Evolutionary conservation across 92 coral and sea anemone genomes (phyloP).

Genomic region (Anthopleura xanthogrammica): DNA sequence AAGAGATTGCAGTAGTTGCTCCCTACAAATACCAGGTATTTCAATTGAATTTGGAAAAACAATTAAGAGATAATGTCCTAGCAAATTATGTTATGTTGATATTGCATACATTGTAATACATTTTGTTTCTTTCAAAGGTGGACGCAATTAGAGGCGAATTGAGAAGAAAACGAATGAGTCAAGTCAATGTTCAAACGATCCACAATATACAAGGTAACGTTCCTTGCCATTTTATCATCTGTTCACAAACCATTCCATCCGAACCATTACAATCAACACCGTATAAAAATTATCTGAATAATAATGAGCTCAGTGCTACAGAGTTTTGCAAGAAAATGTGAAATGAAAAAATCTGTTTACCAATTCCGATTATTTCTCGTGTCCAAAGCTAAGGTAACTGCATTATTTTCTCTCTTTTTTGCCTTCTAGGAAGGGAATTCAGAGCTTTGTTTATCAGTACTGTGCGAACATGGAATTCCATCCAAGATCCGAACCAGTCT

Average conservation of each 20-base stretch:
- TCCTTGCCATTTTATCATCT: not conserved
- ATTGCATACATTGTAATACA: not conserved
- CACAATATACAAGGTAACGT: constrained; percentile 90
- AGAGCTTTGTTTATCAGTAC: constrained; percentile 90
- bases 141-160: constrained; percentile 64
- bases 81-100: not conserved
- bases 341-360: not conserved
- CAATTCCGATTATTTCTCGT: not conserved
- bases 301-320: not conserved
- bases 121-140: constrained; percentile 52
- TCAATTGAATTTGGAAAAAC: not conserved
- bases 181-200: constrained; percentile 79
- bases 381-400: not conserved
- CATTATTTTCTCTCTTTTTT: not conserved
- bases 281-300: not conserved
- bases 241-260: not conserved
- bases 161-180: constrained; percentile 36
- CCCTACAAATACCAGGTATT: constrained; percentile 50
- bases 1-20: constrained; percentile 75
- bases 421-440: constrained; percentile 70
- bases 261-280: too few relatives aligned
- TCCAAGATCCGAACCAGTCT: constrained; percentile 51
- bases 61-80: too few relatives aligned
- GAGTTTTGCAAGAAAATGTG: too few relatives aligned
- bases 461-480: constrained; percentile 78